These are phyloP conservation scores for Meriones psammophilus DNA, from an alignment of 2,797 vertebrate species.

Conservation along the genomic window DNA sequence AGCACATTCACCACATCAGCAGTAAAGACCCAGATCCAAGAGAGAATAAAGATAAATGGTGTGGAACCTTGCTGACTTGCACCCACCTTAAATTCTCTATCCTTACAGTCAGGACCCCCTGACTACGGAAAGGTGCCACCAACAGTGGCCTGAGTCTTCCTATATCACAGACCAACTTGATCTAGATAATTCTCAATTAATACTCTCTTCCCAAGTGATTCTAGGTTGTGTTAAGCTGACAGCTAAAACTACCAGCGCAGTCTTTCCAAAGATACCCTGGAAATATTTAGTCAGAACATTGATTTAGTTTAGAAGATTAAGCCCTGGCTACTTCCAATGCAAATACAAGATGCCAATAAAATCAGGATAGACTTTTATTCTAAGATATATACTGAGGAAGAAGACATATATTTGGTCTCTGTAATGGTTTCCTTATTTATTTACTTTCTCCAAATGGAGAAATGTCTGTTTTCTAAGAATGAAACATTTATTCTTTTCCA, in stretches of 20 bases:
- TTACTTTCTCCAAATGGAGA: conserved; percentile 62
- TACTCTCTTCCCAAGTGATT: background rate
- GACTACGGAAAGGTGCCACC: background rate
- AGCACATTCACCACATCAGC: background rate
- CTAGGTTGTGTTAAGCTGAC: background rate
- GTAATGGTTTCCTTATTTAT: conserved; percentile 72
- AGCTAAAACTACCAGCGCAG: background rate
- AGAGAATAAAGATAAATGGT: background rate
- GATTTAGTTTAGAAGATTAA: conserved; percentile 80
- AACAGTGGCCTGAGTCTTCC: background rate
- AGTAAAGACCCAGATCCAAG: background rate
- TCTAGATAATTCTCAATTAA: background rate
- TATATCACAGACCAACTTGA: background rate
- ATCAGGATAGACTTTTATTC: conserved; percentile 2
- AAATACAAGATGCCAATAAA: conserved; percentile 68
- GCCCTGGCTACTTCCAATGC: conserved; percentile 77
- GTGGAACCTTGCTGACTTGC: background rate
- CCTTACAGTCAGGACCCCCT: background rate
- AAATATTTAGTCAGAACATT: conserved; percentile 77
- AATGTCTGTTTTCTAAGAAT: background rate
- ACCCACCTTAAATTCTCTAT: background rate
- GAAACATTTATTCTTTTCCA: conserved; percentile 56
- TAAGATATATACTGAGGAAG: background rate
- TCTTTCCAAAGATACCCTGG: conserved; percentile 44
- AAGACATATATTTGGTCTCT: conserved; percentile 29